These are phyloP conservation scores for Peromyscus leucopus DNA, from an alignment of 2,113 vertebrate species.

Conservation along the genomic window DNA sequence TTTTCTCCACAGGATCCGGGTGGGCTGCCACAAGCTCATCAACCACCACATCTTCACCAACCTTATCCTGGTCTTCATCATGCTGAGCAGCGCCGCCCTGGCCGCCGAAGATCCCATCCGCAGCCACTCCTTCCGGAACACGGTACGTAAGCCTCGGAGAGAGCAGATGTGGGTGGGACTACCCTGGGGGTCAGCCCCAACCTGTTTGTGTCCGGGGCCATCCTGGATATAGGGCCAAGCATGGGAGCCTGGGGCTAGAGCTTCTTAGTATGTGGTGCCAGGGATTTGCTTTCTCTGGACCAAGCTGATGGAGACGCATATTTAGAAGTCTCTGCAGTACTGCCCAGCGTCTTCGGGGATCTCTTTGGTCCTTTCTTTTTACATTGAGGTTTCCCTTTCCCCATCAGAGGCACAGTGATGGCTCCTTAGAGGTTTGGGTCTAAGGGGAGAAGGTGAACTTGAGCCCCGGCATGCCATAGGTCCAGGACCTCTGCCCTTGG, in stretches of 20 bases:
- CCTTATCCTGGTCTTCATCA: slow-evolving; percentile 99
- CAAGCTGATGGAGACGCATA: not conserved
- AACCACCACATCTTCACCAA: slow-evolving; percentile 99
- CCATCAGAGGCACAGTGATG: not conserved
- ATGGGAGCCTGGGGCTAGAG: not conserved
- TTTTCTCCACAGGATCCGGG: slow-evolving; percentile 92
- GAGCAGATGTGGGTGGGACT: not conserved
- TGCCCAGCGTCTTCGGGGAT: not conserved
- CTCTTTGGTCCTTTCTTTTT: not conserved
- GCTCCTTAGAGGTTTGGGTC: not conserved
- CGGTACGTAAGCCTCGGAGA: slow-evolving; percentile 94
- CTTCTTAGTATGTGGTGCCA: not conserved
- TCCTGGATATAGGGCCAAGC: not conserved
- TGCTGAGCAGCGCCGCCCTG: slow-evolving; percentile 98
- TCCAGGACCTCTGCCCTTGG: not conserved
- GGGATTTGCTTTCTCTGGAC: not conserved
- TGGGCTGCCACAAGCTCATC: slow-evolving; percentile 97
- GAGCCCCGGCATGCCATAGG: not conserved
- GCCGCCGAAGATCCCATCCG: slow-evolving; percentile 99
- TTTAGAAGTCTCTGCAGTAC: not conserved
- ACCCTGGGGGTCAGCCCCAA: accelerated
- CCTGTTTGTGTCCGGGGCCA: not conserved
- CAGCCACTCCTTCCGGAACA: slow-evolving; percentile 97
- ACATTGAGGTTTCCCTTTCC: not conserved
- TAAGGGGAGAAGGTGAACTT: not conserved